Evolutionary conservation across 35 echinoderm and acorn worm species (phyloP).

Genomic region (Strongylocentrotus purpuratus): DNA sequence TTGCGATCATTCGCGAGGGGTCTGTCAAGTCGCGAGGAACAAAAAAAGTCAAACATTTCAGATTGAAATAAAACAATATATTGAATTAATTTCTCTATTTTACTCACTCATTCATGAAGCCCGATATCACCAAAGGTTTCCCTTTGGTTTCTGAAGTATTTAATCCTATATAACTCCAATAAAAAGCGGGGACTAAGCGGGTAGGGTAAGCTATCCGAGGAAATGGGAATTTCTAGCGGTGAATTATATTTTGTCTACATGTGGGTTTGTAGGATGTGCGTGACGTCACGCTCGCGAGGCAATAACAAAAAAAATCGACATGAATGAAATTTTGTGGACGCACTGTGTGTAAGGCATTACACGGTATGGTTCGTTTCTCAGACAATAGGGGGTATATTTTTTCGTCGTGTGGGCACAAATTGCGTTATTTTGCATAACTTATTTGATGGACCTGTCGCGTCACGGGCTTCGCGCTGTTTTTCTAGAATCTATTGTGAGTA

Average conservation of each 20-base stretch:
- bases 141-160: slow-evolving; percentile 2
- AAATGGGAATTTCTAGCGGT: slow-evolving; percentile 47
- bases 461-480: not conserved
- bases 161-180: not conserved
- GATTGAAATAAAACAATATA: slow-evolving; percentile 40
- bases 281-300: slow-evolving; percentile 38
- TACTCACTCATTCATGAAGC: slow-evolving; percentile 45
- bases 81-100: slow-evolving; percentile 25
- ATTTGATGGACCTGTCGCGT: not conserved
- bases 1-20: slow-evolving; percentile 51
- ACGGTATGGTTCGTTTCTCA: not conserved
- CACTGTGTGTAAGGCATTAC: not conserved
- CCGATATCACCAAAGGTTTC: slow-evolving; percentile 21
- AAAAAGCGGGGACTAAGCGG: not conserved
- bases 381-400: not conserved
- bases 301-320: slow-evolving; percentile 40
- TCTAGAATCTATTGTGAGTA: not conserved
- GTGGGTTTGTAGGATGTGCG: slow-evolving; percentile 52
- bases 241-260: slow-evolving; percentile 45
- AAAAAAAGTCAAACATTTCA: slow-evolving; percentile 49
- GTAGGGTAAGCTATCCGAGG: slow-evolving; percentile 40
- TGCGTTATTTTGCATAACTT: not conserved
- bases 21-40: slow-evolving; percentile 39
- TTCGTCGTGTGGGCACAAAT: not conserved
- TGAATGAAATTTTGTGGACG: slow-evolving; percentile 38